Conservation (phyloP, 2,888 invertebrate genomes). For the Digitonthophagus gazella region DNA sequence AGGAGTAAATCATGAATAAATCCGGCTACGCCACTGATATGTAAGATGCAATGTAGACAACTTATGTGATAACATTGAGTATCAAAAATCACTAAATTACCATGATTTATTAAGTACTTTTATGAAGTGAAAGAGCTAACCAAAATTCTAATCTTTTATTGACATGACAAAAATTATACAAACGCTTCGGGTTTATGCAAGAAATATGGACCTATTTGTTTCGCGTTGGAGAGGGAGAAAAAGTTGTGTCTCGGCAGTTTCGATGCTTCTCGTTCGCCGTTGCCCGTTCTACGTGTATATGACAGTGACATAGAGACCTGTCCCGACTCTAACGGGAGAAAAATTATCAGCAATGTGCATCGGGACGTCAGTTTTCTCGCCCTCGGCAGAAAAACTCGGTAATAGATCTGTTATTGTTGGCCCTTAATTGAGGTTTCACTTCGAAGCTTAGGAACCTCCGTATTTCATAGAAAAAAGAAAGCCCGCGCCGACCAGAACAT, state of each 20-base stretch:
- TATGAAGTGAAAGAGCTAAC: too few relatives aligned
- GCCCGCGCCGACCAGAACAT: background rate
- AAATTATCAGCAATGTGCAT: conserved; percentile 25
- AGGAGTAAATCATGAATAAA: too few relatives aligned
- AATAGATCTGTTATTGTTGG: conserved; percentile 27
- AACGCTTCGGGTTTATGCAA: background rate
- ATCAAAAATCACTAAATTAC: too few relatives aligned
- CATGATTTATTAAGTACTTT: too few relatives aligned
- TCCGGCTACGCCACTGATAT: too few relatives aligned
- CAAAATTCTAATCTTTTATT: too few relatives aligned
- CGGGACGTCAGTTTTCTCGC: conserved; percentile 23
- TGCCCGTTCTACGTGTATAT: conserved; percentile 28
- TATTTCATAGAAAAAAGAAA: background rate
- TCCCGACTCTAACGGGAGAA: conserved; percentile 22
- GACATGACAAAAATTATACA: background rate
- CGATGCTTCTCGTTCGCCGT: conserved; percentile 17
- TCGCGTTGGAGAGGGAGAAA: conserved; percentile 13
- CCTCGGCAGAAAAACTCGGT: conserved; percentile 23
- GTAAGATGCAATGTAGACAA: too few relatives aligned
- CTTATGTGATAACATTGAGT: too few relatives aligned
- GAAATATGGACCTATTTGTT: conserved; percentile 21
- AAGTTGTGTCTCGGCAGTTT: conserved; percentile 17
- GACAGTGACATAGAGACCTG: conserved; percentile 35
- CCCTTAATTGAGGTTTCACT: conserved; percentile 23
- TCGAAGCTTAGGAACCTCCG: conserved; percentile 10